Percentiles rank a stretch among this genome's conserved stretches.
phyloP scores from a whole-genome alignment of 2,797 vertebrate species.

The Fistularia commersonii region DNA sequence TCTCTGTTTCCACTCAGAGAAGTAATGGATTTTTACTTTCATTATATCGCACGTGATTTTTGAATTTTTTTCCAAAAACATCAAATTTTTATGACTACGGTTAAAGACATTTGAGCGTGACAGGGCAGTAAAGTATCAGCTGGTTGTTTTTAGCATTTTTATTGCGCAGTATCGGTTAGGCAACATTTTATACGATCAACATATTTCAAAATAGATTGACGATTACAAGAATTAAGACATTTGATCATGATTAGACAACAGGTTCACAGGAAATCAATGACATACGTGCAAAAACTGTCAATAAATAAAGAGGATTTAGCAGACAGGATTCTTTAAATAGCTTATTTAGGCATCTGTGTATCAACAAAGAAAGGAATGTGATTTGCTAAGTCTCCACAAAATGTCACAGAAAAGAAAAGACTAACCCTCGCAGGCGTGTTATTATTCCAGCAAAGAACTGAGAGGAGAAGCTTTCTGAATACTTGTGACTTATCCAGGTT shows the following conservation, averaged over 20 bases:
- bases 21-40: no score
- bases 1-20: no score
- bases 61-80: no score
- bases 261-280: constrained; percentile 37
- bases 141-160: constrained; percentile 27
- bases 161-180: constrained; percentile 57
- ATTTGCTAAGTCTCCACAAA: background rate
- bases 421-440: no score
- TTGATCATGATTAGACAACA: constrained; percentile 30
- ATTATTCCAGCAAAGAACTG: background rate
- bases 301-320: constrained; percentile 25
- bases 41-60: no score
- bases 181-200: constrained; percentile 37
- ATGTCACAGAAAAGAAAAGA: background rate
- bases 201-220: constrained; percentile 42
- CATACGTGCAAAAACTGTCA: constrained; percentile 33
- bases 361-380: constrained; percentile 6
- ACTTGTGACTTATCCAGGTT: no score
- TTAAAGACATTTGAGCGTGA: background rate
- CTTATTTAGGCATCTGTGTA: constrained; percentile 18
- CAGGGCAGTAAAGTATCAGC: background rate
- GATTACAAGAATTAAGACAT: constrained; percentile 49
- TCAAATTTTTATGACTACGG: background rate
- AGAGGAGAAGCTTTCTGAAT: no score
- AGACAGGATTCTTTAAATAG: constrained; percentile 13